Conservation (phyloP, 2,113 vertebrate species). For the Datnioides undecimradiatus region DNA sequence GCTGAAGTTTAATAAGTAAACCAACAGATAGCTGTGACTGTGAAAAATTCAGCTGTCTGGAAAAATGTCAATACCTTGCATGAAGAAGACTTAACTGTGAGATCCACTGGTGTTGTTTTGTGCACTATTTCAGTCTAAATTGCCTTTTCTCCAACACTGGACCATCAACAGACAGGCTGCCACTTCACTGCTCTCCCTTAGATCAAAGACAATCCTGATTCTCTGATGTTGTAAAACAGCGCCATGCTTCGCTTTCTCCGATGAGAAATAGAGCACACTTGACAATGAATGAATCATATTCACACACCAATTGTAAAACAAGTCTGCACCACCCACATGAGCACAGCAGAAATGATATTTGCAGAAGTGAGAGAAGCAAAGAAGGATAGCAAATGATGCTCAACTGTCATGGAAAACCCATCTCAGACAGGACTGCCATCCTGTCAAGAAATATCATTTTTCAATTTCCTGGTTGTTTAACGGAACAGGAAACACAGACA, state of each 20-base stretch:
- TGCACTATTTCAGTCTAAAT: background rate
- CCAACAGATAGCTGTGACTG: background rate
- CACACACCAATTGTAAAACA: slow-evolving; percentile 39
- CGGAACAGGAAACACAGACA: slow-evolving; percentile 27
- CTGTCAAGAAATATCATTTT: slow-evolving; percentile 51
- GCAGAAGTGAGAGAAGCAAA: background rate
- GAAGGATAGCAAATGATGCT: slow-evolving; percentile 13
- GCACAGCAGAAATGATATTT: slow-evolving; percentile 31
- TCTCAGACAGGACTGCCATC: slow-evolving; percentile 43
- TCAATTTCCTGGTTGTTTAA: slow-evolving; percentile 65
- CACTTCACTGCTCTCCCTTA: slow-evolving; percentile 22
- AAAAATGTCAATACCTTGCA: slow-evolving; percentile 11
- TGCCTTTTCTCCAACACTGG: slow-evolving; percentile 10
- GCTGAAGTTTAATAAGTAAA: background rate
- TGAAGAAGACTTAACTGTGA: background rate
- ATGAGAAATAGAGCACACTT: slow-evolving; percentile 22
- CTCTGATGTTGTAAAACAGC: slow-evolving; percentile 56
- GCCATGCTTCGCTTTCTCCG: slow-evolving; percentile 1
- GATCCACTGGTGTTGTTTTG: background rate
- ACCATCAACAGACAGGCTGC: slow-evolving; percentile 35
- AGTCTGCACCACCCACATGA: slow-evolving; percentile 7
- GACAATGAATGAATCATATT: slow-evolving; percentile 24
- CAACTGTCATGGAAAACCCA: slow-evolving; percentile 62
- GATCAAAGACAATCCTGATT: slow-evolving; percentile 50
- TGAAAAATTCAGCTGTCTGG: background rate